Base-by-base conservation (phyloP, 1,140 invertebrate species). In the Orussus abietinus region DNA sequence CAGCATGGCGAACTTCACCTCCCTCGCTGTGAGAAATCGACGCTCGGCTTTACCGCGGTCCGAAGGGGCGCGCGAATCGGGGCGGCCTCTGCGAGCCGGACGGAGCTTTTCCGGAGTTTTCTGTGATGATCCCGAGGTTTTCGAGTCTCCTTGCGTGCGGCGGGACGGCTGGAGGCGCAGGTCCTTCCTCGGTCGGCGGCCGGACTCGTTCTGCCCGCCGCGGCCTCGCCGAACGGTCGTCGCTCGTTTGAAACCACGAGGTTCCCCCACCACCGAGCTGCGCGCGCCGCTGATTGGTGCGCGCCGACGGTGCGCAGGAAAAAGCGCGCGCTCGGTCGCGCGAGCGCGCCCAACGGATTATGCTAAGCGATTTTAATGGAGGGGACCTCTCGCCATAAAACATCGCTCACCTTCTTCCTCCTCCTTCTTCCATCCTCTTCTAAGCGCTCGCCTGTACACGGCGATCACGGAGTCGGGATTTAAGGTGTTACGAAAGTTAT, bases 271-370 rank as follows among this genome's bases (percentile, higher is more conserved):
- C 43, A 51, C 14, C 20, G 22, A n/a, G n/a, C 11, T 7, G 25
- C 14, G 21, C 31, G n/a, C 22, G 10, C n/a, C n/a, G n/a, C 47
- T 44, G 41, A 72, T 72, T 72, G 69, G 69, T 51, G 69, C 68
- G 69, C 64, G 33, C 13, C 2, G 12, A 5, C 31, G 51, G n/a
- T 72, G 69, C 69, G 69, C 69, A 19, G 47, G 38, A 61, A 59
- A 72, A 70, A 57, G 61, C 64, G 62, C 49, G 51, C 46, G 29
- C 21, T 28, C 21, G 29, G 15, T 33, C 25, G 11, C 20, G 21
- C 49, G 18, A 51, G 37, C 39, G n/a, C 33, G 47, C 42, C 51
- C 61, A 62, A 64, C 61, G 61, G 55, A 62, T 62, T 64, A 64
- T 62, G 61, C 49, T 62, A 62, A 62, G 54, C 52, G 52, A 61